Evolutionary conservation across 2,888 invertebrate species (phyloP).

Genomic region (Anthophora plumipes): DNA sequence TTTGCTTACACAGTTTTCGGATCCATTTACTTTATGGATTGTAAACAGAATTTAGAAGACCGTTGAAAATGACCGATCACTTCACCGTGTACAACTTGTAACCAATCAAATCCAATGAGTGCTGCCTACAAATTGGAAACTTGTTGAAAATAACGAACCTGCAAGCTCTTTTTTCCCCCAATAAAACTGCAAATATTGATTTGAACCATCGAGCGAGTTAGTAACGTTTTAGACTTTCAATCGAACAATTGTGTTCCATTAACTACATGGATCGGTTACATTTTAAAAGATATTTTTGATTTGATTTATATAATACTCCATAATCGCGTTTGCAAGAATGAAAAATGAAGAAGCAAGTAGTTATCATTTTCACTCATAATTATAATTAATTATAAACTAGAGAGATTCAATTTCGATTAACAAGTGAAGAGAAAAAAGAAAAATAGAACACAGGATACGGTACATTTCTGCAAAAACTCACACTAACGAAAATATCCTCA

Average conservation of each 20-base stretch:
- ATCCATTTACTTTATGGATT: background rate
- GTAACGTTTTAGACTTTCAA: background rate
- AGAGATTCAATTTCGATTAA: too few relatives aligned
- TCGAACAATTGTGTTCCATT: background rate
- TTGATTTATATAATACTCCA: too few relatives aligned
- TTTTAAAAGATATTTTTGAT: too few relatives aligned
- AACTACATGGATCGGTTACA: too few relatives aligned
- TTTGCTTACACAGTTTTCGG: background rate
- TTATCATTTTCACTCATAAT: too few relatives aligned
- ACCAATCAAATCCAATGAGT: background rate
- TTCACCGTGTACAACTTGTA: background rate
- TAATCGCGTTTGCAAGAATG: too few relatives aligned
- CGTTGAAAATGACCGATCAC: too few relatives aligned
- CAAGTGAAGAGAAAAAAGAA: too few relatives aligned
- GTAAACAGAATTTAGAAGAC: background rate
- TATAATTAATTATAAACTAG: too few relatives aligned
- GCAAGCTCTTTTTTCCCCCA: background rate
- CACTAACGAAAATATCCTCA: background rate
- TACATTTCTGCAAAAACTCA: background rate
- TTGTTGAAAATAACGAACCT: background rate
- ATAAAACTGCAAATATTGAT: background rate
- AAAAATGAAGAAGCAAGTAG: too few relatives aligned
- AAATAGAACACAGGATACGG: too few relatives aligned
- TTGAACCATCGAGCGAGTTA: background rate
- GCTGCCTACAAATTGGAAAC: background rate